These are phyloP conservation scores for Trachelus tabidus DNA, from an alignment of 2,888 invertebrate genomes.

Conservation along the genomic window DNA sequence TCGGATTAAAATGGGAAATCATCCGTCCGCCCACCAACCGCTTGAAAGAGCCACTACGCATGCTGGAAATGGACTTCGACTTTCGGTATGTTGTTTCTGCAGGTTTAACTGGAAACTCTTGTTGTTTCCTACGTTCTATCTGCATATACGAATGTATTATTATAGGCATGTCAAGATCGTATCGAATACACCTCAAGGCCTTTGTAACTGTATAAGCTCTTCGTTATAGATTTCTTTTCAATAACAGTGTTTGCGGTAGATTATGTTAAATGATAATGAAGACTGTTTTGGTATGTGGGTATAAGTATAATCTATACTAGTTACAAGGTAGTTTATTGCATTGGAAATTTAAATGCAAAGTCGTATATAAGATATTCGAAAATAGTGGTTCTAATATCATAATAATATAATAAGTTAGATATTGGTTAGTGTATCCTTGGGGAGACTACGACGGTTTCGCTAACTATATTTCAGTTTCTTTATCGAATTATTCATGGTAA, in stretches of 20 bases:
- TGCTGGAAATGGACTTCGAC: constrained; percentile 60
- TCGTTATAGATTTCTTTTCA: background rate
- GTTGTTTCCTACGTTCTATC: background rate
- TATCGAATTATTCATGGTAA: background rate
- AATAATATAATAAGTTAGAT: too few relatives aligned
- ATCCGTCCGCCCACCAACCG: constrained; percentile 86
- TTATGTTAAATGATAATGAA: background rate
- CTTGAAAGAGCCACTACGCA: constrained; percentile 74
- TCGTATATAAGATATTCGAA: background rate
- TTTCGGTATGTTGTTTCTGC: constrained; percentile 55
- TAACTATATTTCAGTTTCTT: background rate
- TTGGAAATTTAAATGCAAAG: background rate
- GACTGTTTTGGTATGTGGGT: background rate
- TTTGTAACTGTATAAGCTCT: background rate
- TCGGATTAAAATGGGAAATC: constrained; percentile 77
- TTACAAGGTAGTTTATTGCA: background rate
- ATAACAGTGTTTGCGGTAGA: background rate
- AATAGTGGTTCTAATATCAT: background rate
- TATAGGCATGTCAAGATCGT: background rate
- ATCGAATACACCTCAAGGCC: background rate
- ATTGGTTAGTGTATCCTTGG: background rate
- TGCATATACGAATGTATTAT: background rate
- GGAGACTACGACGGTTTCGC: background rate
- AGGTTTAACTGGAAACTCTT: background rate
- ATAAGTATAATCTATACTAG: background rate